Conservation (phyloP, 2,888 invertebrate genomes). For the Melanophora roralis region DNA sequence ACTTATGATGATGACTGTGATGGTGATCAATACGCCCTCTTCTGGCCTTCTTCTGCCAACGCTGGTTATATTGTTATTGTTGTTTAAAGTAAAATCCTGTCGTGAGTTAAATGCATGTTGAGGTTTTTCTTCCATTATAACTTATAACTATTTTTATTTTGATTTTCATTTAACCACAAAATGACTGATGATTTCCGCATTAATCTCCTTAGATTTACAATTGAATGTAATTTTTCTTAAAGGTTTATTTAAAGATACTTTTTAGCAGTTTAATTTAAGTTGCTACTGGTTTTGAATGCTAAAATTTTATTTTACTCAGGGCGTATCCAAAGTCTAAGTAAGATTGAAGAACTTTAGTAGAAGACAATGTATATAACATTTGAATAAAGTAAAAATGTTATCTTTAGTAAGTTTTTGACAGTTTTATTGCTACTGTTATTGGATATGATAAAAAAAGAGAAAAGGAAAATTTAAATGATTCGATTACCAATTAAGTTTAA, state of each 20-base stretch:
- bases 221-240: constrained; percentile 56
- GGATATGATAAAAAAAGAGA: constrained; percentile 33
- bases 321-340: constrained; percentile 55
- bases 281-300: constrained; percentile 58
- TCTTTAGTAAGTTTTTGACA: constrained; percentile 53
- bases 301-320: constrained; percentile 44
- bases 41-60: constrained; percentile 12
- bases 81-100: constrained; percentile 44
- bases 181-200: constrained; percentile 62
- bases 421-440: constrained; percentile 60
- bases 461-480: constrained; percentile 23
- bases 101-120: constrained; percentile 60
- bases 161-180: constrained; percentile 29
- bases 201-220: constrained; percentile 52
- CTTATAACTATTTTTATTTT: not conserved
- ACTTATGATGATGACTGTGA: constrained; percentile 24
- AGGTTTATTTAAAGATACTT: constrained; percentile 36
- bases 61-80: not conserved
- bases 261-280: constrained; percentile 7
- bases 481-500: constrained; percentile 24
- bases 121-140: constrained; percentile 38
- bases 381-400: constrained; percentile 52
- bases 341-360: constrained; percentile 37
- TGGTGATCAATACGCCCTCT: constrained; percentile 55
- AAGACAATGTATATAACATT: constrained; percentile 12